A percentile compares a stretch with the other conserved stretches of the same genome.
Evolutionary conservation across 1,140 invertebrate genomes (phyloP).

Genomic region (Sinonovacula constricta): DNA sequence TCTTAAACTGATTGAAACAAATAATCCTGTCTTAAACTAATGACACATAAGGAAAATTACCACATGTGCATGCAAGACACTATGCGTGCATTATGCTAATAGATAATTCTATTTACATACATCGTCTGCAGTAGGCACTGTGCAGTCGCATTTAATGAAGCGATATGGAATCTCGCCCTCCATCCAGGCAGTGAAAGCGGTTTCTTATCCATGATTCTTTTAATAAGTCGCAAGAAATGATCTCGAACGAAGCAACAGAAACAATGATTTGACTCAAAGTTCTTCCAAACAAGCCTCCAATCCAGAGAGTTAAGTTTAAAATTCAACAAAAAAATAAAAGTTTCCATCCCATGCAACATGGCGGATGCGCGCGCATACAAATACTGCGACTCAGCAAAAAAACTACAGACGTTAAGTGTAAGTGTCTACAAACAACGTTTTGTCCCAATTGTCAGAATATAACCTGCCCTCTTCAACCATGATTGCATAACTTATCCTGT

Average conservation of each 20-base stretch:
- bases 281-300: no score
- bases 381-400: no score
- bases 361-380: no score
- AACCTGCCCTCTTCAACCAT: background rate
- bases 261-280: background rate
- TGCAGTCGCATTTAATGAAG: background rate
- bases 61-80: background rate
- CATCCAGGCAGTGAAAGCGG: no score
- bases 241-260: background rate
- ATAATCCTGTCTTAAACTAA: background rate
- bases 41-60: background rate
- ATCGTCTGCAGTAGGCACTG: background rate
- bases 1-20: background rate
- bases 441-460: background rate
- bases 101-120: background rate
- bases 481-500: no score
- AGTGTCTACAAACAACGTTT: background rate
- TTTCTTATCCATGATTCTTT: background rate
- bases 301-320: no score
- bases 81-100: background rate
- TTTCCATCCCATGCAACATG: no score
- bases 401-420: no score
- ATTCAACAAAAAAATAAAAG: no score
- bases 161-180: no score
- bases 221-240: background rate